Conservation (phyloP, 2,113 vertebrate species). For the Columbina picui region DNA sequence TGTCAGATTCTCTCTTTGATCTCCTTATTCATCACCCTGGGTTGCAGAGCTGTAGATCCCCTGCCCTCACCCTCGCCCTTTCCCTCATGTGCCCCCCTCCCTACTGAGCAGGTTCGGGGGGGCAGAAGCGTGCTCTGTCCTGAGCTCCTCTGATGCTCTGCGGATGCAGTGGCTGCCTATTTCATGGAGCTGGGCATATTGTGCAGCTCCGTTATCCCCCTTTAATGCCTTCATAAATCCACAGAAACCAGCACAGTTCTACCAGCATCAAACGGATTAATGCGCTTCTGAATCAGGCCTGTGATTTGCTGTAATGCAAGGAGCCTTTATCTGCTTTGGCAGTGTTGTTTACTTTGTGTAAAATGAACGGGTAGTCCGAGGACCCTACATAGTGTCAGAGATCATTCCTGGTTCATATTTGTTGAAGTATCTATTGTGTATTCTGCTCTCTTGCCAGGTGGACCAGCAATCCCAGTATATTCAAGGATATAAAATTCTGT, state of each 20-base stretch:
- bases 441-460: constrained; percentile 79
- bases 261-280: neutral
- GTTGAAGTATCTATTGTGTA: neutral
- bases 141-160: fast-evolving
- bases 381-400: fast-evolving
- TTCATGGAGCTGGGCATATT: neutral
- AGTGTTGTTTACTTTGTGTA: neutral
- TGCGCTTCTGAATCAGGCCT: neutral
- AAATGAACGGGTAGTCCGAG: neutral
- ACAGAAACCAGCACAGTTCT: neutral
- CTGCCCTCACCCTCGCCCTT: fast-evolving
- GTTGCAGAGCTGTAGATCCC: neutral
- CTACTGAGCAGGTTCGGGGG: neutral
- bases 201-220: neutral
- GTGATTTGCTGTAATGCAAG: neutral
- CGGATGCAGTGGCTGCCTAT: neutral
- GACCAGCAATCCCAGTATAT: constrained; percentile 97
- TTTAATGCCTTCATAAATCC: constrained; percentile 17
- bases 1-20: neutral
- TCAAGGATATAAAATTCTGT: constrained; percentile 96
- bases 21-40: neutral
- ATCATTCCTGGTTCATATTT: neutral
- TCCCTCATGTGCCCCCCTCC: neutral
- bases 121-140: neutral
- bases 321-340: neutral